Percentiles rank a stretch among this genome's conserved stretches.
phyloP scores from a whole-genome alignment of 92 coral and sea anemone species.

The Isaurus tuberculatus region DNA sequence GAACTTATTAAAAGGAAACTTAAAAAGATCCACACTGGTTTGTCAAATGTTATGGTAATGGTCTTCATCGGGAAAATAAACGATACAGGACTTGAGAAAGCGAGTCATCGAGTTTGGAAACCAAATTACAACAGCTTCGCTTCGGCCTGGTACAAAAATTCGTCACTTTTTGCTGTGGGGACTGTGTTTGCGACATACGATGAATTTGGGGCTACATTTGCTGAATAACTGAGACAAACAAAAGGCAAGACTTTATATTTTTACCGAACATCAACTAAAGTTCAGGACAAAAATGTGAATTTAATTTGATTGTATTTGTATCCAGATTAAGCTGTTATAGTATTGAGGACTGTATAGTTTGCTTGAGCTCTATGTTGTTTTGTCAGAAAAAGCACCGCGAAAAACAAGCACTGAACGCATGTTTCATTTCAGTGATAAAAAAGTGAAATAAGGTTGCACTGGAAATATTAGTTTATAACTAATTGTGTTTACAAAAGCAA shows the following conservation, averaged over 20 bases:
- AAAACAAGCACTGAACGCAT: background rate
- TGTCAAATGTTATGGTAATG: conserved; percentile 67
- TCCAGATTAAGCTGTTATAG: background rate
- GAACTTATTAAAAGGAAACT: conserved; percentile 76
- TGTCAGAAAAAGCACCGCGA: background rate
- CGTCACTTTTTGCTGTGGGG: conserved; percentile 83
- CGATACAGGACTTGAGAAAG: conserved; percentile 84
- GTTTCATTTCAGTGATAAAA: background rate
- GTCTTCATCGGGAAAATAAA: conserved; percentile 79
- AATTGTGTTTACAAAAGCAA: background rate
- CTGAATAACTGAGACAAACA: background rate
- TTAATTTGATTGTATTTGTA: background rate
- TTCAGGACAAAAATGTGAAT: background rate
- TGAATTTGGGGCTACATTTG: conserved; percentile 12
- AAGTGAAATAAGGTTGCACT: background rate
- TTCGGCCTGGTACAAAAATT: conserved; percentile 87
- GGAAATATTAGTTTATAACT: background rate
- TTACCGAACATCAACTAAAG: background rate
- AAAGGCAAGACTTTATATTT: background rate
- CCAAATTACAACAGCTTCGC: conserved; percentile 88
- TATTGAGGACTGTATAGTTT: too few species aligned
- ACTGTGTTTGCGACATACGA: conserved; percentile 79
- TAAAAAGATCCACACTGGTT: conserved; percentile 39
- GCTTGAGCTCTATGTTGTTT: background rate
- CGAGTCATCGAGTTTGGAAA: conserved; percentile 87